Percentiles rank a stretch among this genome's conserved stretches.
Conservation (phyloP, 2,113 vertebrate species). For the Dascyllus trimaculatus region DNA sequence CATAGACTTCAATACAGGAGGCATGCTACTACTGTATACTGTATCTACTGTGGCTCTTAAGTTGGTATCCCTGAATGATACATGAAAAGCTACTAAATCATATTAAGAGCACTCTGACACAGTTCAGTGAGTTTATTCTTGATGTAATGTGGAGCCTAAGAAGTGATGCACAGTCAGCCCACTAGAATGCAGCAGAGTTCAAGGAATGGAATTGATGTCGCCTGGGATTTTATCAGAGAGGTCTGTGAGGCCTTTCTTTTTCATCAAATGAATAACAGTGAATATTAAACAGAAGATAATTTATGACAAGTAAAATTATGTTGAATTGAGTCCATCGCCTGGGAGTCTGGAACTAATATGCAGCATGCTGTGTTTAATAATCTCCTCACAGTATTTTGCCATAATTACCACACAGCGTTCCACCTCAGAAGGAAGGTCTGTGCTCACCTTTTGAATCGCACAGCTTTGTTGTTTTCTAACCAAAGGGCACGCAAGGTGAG, state of each 20-base stretch:
- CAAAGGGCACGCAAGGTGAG: conserved; percentile 5
- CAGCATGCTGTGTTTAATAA: too few relatives aligned
- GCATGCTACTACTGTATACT: neutral
- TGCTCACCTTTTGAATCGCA: neutral
- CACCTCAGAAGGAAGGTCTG: neutral
- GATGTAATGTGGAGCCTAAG: neutral
- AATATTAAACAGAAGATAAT: too few relatives aligned
- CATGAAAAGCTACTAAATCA: neutral
- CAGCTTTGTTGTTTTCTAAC: conserved; percentile 1
- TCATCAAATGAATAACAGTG: too few relatives aligned
- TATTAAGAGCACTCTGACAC: neutral
- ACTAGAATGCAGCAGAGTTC: conserved; percentile 60
- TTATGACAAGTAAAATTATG: too few relatives aligned
- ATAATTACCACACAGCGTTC: neutral
- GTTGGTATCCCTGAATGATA: neutral
- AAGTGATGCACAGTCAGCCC: conserved; percentile 15
- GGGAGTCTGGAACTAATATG: too few relatives aligned
- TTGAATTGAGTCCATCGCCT: too few relatives aligned
- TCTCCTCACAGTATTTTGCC: too few relatives aligned
- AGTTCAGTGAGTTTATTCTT: neutral
- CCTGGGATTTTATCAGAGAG: neutral
- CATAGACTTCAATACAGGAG: neutral
- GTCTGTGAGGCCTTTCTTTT: neutral
- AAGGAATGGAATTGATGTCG: neutral
- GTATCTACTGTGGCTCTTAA: neutral